Percentiles rank a stretch among this genome's conserved stretches.
Evolutionary conservation across 2,113 vertebrate genomes (phyloP).

Genomic region (Cynoglossus semilaevis): DNA sequence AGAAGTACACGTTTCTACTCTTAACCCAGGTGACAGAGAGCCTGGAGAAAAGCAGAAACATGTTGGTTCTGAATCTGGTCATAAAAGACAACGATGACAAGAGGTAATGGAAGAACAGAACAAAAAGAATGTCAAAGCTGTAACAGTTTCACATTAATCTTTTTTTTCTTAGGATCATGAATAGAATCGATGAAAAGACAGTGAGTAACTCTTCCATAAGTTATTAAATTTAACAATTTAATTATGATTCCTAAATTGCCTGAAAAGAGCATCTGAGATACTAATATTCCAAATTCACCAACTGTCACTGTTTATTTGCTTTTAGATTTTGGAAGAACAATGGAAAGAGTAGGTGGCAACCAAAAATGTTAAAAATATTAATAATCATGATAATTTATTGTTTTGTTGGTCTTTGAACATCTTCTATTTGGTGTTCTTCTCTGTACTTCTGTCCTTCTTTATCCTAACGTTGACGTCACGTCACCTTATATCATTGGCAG

Average conservation of each 20-base stretch:
- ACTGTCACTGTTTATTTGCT: neutral
- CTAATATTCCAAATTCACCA: neutral
- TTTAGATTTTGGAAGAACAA: conserved; percentile 17
- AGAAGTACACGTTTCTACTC: no score
- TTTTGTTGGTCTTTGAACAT: no score
- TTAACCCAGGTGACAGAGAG: conserved; percentile 43
- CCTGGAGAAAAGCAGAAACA: conserved; percentile 36
- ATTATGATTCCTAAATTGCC: no score
- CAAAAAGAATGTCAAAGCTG: neutral
- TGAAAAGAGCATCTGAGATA: no score
- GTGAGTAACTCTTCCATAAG: no score
- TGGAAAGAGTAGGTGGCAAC: conserved; percentile 50
- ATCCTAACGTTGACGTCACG: no score
- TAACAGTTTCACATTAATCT: neutral
- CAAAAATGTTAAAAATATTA: no score
- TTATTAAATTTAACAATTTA: no score
- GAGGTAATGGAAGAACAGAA: no score
- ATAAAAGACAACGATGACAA: neutral
- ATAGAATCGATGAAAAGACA: neutral
- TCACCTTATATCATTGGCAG: conserved; percentile 47
- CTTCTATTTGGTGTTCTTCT: no score
- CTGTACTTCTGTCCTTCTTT: no score
- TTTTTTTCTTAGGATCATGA: conserved; percentile 24
- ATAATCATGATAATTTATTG: no score
- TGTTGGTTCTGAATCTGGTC: conserved; percentile 46